These are phyloP conservation scores for Tenebrosternarchus preto DNA, from an alignment of 2,113 vertebrate species.

Conservation along the genomic window DNA sequence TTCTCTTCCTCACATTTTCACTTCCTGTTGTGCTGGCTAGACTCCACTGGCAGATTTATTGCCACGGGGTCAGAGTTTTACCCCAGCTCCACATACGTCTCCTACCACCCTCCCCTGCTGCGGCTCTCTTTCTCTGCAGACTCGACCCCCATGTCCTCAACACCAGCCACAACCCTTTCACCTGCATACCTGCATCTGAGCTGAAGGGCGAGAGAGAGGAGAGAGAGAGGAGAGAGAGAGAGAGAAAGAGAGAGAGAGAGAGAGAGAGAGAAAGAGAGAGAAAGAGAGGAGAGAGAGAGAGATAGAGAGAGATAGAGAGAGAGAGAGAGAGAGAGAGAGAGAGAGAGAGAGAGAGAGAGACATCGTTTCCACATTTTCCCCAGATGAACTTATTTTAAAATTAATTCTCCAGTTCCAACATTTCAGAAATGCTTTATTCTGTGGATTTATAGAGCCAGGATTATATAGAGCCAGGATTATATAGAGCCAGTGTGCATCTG, in stretches of 20 bases:
- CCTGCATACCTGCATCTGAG: conserved; percentile 37
- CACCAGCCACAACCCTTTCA: conserved; percentile 30
- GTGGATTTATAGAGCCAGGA: no score
- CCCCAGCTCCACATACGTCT: conserved; percentile 78
- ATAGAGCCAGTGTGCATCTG: no score
- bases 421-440: no score
- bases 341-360: background rate
- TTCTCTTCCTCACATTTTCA: conserved; percentile 45
- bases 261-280: background rate
- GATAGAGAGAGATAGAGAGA: background rate
- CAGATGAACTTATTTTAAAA: no score
- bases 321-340: conserved; percentile 1
- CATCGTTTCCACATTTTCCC: no score
- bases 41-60: conserved; percentile 82
- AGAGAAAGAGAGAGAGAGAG: background rate
- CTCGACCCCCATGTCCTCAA: conserved; percentile 65
- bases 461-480: no score
- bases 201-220: background rate
- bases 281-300: background rate
- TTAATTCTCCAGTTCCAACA: no score
- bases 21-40: conserved; percentile 80
- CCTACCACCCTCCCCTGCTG: conserved; percentile 40
- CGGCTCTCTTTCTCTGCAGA: conserved; percentile 41
- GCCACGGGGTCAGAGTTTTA: conserved; percentile 79
- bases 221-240: background rate